Base-by-base conservation (phyloP, 2,888 invertebrate genomes). In the Eledona agricola region DNA sequence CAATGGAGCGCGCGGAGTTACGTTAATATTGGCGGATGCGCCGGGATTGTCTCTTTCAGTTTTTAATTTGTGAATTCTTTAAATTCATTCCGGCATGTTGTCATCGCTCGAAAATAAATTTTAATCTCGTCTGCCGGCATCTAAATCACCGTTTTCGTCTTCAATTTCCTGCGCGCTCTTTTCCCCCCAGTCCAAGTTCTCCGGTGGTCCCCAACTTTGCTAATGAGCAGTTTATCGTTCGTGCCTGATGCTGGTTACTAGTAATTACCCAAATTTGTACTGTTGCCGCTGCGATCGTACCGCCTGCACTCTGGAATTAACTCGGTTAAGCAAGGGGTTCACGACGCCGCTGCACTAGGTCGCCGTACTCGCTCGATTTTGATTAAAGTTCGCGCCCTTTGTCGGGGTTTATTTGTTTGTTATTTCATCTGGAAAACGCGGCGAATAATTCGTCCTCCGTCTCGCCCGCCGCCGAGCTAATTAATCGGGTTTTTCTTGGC, bases 161-260 rank as follows among this genome's bases (percentile, higher is more conserved):
- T 45, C 50, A 55, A 55, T 55, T 55, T 55, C 50, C 50, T 50
- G 31, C 28, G 29, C 19, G 25, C 10, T 13, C 20, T 12, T 10
- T 28, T 12, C 40, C 32, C 28, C 3, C n/a, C 19, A 7, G 19
- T 9, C 12, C 25, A 17, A 17, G 9, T 32, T 54, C 20, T 37
- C 32, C 35, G 23, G 37, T 50, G 37, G 50, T 49, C 42, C 32
- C 42, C 29, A 50, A 50, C 29, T 42, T 63, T 60, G 60, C 65
- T 70, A 69, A 70, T 67, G 69, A 69, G 66, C 59, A 68, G 66
- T 69, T 71, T 71, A 71, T 69, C 68, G 69, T 59, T 52, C 58
- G 58, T 62, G 60, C 58, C 63, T 58, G 63, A 62, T 60, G 63
- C 62, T 58, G 62, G 66, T 67, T 67, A 65, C 64, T 63, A 63